phyloP scores from a whole-genome alignment of 1,140 invertebrate genomes.

The Arctopsyche grandis region DNA sequence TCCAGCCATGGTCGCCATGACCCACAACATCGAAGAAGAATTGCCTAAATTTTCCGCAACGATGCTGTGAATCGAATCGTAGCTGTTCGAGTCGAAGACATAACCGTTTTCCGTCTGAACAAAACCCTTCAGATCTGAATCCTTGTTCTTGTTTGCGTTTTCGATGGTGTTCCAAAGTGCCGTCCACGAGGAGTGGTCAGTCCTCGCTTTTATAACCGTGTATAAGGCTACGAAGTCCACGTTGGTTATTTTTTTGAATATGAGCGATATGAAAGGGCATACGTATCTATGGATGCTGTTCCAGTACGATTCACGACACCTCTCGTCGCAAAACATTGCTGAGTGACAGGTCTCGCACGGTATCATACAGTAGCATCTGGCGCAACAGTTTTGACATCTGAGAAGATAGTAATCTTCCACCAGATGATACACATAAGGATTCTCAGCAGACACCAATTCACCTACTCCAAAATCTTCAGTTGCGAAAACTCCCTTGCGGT shows the following conservation, averaged over 20 bases:
- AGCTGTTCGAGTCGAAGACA: conserved; percentile 69
- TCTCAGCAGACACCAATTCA: conserved; percentile 81
- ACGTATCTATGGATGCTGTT: conserved; percentile 77
- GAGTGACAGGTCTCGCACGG: conserved; percentile 74
- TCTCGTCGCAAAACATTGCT: conserved; percentile 76
- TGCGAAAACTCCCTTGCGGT: conserved; percentile 74
- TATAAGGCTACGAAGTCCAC: conserved; percentile 71
- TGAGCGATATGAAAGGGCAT: conserved; percentile 74
- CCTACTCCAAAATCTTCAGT: conserved; percentile 75
- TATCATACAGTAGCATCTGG: conserved; percentile 71
- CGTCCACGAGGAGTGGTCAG: conserved; percentile 63
- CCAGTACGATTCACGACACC: conserved; percentile 73
- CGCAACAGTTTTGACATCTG: conserved; percentile 84
- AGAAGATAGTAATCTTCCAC: conserved; percentile 72
- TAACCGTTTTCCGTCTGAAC: conserved; percentile 58
- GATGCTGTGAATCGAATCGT: conserved; percentile 78
- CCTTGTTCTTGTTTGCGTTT: conserved; percentile 58
- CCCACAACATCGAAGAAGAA: conserved; percentile 80
- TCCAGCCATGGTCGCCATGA: conserved; percentile 61
- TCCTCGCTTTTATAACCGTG: conserved; percentile 69
- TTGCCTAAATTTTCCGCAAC: conserved; percentile 75
- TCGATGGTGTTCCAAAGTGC: conserved; percentile 62
- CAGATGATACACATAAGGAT: conserved; percentile 78
- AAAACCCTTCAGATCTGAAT: conserved; percentile 61
- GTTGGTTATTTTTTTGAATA: conserved; percentile 68